Evolutionary conservation across 1,140 invertebrate genomes (phyloP).

Genomic region (Eueides isabella): DNA sequence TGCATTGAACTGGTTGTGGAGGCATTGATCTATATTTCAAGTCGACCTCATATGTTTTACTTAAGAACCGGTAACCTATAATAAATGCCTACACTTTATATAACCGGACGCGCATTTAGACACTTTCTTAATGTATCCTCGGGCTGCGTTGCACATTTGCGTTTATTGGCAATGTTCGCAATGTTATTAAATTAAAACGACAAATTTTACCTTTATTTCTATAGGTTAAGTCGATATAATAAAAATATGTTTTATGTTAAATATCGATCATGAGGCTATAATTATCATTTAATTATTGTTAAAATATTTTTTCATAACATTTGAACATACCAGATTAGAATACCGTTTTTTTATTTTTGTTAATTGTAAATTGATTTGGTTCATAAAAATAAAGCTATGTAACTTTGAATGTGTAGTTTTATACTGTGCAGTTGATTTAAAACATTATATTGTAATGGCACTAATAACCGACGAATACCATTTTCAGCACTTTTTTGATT

Average conservation of each 20-base stretch:
- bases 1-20: constrained; percentile 2
- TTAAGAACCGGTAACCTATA: constrained; percentile 16
- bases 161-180: neutral
- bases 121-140: constrained; percentile 25
- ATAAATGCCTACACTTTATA: constrained; percentile 24
- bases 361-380: too few species aligned
- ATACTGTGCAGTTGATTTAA: too few species aligned
- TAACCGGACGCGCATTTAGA: constrained; percentile 17
- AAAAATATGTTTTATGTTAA: neutral
- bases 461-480: too few species aligned
- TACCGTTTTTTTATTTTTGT: too few species aligned
- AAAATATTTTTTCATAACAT: too few species aligned
- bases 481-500: too few species aligned
- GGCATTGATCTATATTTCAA: constrained; percentile 28
- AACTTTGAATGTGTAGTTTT: too few species aligned
- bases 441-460: too few species aligned
- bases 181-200: neutral
- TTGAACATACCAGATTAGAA: too few species aligned
- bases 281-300: too few species aligned
- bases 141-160: neutral
- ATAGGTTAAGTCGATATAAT: neutral
- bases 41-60: constrained; percentile 22
- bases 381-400: too few species aligned
- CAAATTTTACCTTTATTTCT: neutral
- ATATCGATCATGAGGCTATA: too few species aligned